Base-by-base conservation (phyloP, 37 sponge, comb jelly and placozoan genomes). In the Theonella swinhoei region DNA sequence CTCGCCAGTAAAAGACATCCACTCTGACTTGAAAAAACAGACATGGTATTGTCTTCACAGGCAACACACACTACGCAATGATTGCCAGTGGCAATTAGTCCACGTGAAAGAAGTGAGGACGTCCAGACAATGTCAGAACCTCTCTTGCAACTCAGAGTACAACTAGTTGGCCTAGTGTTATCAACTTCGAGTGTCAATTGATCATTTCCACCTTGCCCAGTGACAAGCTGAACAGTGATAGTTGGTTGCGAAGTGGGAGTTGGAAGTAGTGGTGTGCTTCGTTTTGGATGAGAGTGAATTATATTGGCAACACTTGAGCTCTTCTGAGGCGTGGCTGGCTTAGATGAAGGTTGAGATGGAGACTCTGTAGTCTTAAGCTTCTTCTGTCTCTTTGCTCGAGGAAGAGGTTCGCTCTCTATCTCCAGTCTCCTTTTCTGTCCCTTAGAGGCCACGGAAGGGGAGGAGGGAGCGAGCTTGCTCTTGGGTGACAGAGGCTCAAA, bases 401-500 rank as follows among this genome's bases (percentile, higher is more conserved):
- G 81, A 25, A 74, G 73, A 47, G 75, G 32, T 4, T 54, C 25
- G 59, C 4, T 29, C 29, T 41, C 64, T 68, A 19, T 33, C 17
- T 38, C 65, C 17, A 73, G 7, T 0, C 37, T 25, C 34, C 85
- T 75, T 35, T 82, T 72, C 40, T 58, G 71, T 11, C 69, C 69
- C 14, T 26, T 58, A 8, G 32, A 23, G 1, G 30, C 20, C 4
- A 24, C 28, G 26, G 59, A 64, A 23, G 14, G 22, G 4, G 59
- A 62, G 33, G 2, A 1, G 23, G 63, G 1, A 3, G 59, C 37
- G 30, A 17, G 36, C 8, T 24, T 26, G 24, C 76, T 63, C 28
- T 29, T 37, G 19, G 87, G 62, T 19, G 87, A 87, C 2, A 87
- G 79, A 40, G 88, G 75, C 26, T 74, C 81, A 75, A 87, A 87